Evolutionary conservation across 2,888 invertebrate genomes (phyloP), one percentile per base, ranked within the genome.

Genomic region (Encarsia formosa): DNA sequence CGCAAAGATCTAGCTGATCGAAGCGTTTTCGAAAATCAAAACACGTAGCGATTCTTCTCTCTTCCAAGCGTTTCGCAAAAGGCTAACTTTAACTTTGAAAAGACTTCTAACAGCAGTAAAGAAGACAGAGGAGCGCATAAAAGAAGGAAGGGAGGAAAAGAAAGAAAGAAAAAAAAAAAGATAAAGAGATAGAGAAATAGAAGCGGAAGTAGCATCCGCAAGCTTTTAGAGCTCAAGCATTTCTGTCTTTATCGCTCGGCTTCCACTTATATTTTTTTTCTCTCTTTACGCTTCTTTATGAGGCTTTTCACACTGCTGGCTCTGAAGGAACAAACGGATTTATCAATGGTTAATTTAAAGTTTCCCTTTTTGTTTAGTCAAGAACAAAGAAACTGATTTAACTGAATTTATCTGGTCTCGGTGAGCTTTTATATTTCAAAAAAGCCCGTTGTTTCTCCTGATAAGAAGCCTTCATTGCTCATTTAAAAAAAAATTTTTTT

Each of bases 81-180:
- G 46, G 40, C 44, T 26, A 44, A 52, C 42, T 49, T 51, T 37
- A 50, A 50, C 35, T 53, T 53, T 42, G 34, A 49, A 54, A 54
- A 24, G 41, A 26, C 37, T 37, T 24, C 34, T 8, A 23, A 22
- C 11, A 39, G 13, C 29, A n/a, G 29, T 3, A 19, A 26, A 20
- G 20, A 32, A 15, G 19, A 18, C 8, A 22, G n/a, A 32, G 26
- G 18, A 5, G 26, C n/a, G 26, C n/a, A 24, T 45, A 44, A 34
- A 22, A 42, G 34, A 39, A 18, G 20, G 19, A 31, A 24, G 9
- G 23, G 20, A 16, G 20, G 40, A 9, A 41, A 23, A 32, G 16
- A 47, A 20, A 20, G 8, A 20, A 29, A 20, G 24, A 19, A 15
- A 24, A 11, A 31, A 6, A 23, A 20, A 38, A 15, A 39, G 37